These are phyloP conservation scores for Chelon auratus DNA, from an alignment of 2,797 vertebrate species.

Conservation along the genomic window DNA sequence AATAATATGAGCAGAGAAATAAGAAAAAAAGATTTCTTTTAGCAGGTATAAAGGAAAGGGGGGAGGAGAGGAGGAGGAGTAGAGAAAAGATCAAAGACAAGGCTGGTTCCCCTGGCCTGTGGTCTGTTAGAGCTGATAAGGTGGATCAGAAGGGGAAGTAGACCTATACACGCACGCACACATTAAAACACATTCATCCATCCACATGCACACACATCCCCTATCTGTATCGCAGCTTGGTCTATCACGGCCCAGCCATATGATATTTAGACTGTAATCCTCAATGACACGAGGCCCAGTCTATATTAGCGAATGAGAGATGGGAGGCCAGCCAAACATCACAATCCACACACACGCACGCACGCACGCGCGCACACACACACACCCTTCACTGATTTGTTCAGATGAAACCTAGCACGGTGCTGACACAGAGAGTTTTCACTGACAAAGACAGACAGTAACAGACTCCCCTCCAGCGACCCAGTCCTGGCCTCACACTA, in stretches of 20 bases:
- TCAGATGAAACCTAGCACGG: conserved; percentile 15
- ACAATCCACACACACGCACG: conserved; percentile 10
- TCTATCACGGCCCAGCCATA: conserved; percentile 58
- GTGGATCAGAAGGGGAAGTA: conserved; percentile 57
- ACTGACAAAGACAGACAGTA: conserved; percentile 32
- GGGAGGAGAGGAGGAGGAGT: conserved; percentile 13
- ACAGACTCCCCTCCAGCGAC: conserved; percentile 2
- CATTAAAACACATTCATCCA: conserved; percentile 6
- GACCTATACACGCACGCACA: conserved; percentile 13
- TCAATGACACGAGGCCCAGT: conserved; percentile 41
- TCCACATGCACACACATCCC: conserved; percentile 16
- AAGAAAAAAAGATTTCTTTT: conserved; percentile 14
- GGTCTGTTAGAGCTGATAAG: conserved; percentile 78
- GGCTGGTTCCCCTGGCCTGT: conserved; percentile 52
- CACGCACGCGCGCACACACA: not conserved
- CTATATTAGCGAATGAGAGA: conserved; percentile 36
- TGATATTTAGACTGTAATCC: conserved; percentile 61
- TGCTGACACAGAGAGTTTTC: conserved; percentile 37
- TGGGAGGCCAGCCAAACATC: conserved; percentile 28
- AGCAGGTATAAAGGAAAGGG: conserved; percentile 12
- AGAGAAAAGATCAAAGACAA: conserved; percentile 54
- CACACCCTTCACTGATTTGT: conserved; percentile 1
- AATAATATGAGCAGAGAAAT: conserved; percentile 28
- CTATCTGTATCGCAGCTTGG: conserved; percentile 23
- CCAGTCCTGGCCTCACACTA: conserved; percentile 20